Percentiles rank a stretch among this genome's conserved stretches.
Evolutionary conservation across 1,140 invertebrate species (phyloP).

Genomic region (Psilanteris sp.): DNA sequence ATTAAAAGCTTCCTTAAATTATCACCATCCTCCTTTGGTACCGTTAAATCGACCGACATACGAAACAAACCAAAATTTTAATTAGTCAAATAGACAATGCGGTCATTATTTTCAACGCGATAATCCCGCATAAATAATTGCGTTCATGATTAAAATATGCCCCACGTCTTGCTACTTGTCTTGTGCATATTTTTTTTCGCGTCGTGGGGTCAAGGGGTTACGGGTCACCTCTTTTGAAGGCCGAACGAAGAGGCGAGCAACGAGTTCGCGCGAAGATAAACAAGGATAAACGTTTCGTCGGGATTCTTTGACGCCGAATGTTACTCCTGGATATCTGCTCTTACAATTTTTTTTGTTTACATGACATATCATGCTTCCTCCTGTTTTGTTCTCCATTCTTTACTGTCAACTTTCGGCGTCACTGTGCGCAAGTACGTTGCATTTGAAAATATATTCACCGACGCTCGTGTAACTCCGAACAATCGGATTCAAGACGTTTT

Average conservation of each 20-base stretch:
- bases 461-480: constrained; percentile 5
- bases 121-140: too few species aligned
- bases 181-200: too few species aligned
- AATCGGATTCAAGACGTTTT: constrained; percentile 34
- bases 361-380: constrained; percentile 32
- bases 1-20: too few species aligned
- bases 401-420: constrained; percentile 41
- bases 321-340: constrained; percentile 1
- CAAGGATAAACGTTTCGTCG: constrained; percentile 1
- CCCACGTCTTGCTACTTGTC: too few species aligned
- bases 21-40: too few species aligned
- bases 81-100: too few species aligned
- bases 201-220: too few species aligned
- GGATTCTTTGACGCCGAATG: not conserved
- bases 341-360: constrained; percentile 12
- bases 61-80: too few species aligned
- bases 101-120: too few species aligned
- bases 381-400: constrained; percentile 32
- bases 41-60: too few species aligned
- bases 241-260: not conserved
- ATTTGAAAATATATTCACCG: constrained; percentile 18
- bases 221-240: not conserved
- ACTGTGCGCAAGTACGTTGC: constrained; percentile 26
- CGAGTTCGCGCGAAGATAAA: not conserved
- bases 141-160: too few species aligned